Base-by-base conservation (phyloP, 2,113 vertebrate species). In the Alaudala cheleensis region DNA sequence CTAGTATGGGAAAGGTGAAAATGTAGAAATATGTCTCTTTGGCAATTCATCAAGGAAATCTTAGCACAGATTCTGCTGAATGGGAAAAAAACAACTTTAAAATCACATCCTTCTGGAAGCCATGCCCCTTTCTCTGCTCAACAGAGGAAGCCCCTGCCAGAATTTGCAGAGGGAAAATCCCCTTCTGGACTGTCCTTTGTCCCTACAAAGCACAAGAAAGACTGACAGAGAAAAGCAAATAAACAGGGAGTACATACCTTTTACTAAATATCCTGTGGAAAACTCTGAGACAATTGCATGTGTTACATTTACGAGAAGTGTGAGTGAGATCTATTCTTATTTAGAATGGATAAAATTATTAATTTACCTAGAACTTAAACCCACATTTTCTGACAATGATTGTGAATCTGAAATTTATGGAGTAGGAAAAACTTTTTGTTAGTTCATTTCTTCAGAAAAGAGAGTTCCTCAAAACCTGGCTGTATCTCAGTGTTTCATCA, bases 241-340 rank as follows among this genome's bases (percentile, higher is more conserved):
- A 51, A 79, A 39, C 1, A 15, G 4, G 3, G 23, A 44, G 18
- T 53, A n/a, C 4, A 13, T 4, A 37, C 0, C 2, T 6, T 45
- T 69, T 45, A 28, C 8, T 56, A 22, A 29, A 62, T 71, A n/a
- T n/a, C 81, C 11, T 29, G 6, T 61, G 37, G 28, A 76, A 66
- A 61, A 7, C 5, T 80, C 47, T 44, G 22, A 76, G 22, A 62
- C 22, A 44, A 64, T 21, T 18, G 8, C 23, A 77, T 29, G 4
- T 29, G 21, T 28, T 33, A 9, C 6, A 29, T 34, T 57, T 67
- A 28, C 58, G 12, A 73, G 8, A 72, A 29, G 7, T 26, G 10
- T 33, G 28, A 61, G 8, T 8, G 44, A 53, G 21, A 23, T 11
- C 0, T 54, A 64, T 60, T 39, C 8, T 17, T 49, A 3, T n/a